A percentile compares a stretch with the other conserved stretches of the same genome.
phyloP scores from a whole-genome alignment of 1,140 invertebrate genomes.

The Bursaphelenchus mucronatus region DNA sequence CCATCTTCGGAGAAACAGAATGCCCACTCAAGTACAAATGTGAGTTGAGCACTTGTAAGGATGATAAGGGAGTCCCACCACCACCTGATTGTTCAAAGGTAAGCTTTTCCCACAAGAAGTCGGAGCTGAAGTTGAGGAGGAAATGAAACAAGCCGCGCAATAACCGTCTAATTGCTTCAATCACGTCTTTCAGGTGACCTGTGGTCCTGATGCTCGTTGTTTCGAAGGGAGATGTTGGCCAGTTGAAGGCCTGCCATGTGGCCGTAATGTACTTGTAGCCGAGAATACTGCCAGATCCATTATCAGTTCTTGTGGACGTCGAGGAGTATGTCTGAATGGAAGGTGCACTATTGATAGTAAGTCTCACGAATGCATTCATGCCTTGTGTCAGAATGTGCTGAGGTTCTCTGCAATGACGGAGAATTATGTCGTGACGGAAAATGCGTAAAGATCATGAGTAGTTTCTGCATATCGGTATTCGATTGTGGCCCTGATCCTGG shows the following conservation, averaged over 20 bases:
- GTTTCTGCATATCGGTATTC: constrained; percentile 53
- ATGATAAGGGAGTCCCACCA: constrained; percentile 26
- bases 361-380: constrained; percentile 18
- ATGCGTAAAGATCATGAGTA: constrained; percentile 39
- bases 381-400: constrained; percentile 43
- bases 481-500: constrained; percentile 48
- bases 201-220: constrained; percentile 45
- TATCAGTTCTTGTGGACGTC: constrained; percentile 47
- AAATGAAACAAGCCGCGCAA: no score
- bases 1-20: constrained; percentile 54
- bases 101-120: constrained; percentile 1
- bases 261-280: constrained; percentile 50
- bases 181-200: constrained; percentile 37
- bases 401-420: constrained; percentile 48
- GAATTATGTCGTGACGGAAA: constrained; percentile 54
- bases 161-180: neutral
- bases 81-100: constrained; percentile 43
- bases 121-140: neutral
- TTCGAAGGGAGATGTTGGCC: constrained; percentile 45
- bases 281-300: constrained; percentile 48
- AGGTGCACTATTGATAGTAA: constrained; percentile 52
- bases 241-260: constrained; percentile 38
- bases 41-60: constrained; percentile 42
- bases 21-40: constrained; percentile 50
- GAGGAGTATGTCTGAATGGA: constrained; percentile 53